phyloP scores from a whole-genome alignment of 2,797 vertebrate genomes.

The Sarcoramphus papa region DNA sequence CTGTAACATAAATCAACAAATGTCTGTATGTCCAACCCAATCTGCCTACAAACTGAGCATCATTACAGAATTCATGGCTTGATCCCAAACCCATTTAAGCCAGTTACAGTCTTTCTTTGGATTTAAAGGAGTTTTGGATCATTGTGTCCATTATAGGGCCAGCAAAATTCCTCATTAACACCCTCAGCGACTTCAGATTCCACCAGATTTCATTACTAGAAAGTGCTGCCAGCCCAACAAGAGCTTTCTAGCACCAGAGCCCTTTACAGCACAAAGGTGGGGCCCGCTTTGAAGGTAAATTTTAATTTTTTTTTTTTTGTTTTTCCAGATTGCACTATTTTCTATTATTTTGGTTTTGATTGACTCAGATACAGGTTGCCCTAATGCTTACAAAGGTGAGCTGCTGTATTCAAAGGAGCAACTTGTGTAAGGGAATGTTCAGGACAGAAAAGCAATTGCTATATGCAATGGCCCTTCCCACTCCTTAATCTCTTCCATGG shows the following conservation, averaged over 20 bases:
- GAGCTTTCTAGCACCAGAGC: background rate
- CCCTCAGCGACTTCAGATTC: background rate
- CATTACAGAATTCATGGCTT: background rate
- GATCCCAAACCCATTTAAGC: background rate
- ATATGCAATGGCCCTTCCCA: background rate
- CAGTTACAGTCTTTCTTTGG: background rate
- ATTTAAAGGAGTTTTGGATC: background rate
- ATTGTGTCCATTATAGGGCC: background rate
- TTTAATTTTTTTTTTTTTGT: background rate
- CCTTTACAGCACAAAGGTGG: background rate
- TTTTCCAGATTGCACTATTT: background rate
- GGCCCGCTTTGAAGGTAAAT: background rate
- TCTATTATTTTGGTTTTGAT: background rate
- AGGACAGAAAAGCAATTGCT: background rate
- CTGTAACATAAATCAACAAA: background rate
- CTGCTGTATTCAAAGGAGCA: background rate
- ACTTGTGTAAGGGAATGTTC: background rate
- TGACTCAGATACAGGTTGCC: background rate
- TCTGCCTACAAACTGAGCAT: background rate
- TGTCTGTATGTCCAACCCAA: background rate
- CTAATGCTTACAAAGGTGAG: background rate
- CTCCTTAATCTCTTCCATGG: background rate
- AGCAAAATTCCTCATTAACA: background rate
- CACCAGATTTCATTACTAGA: background rate
- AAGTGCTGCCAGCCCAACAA: background rate